phyloP scores from a whole-genome alignment of 2,797 vertebrate species.

The Protosalanx chinensis region DNA sequence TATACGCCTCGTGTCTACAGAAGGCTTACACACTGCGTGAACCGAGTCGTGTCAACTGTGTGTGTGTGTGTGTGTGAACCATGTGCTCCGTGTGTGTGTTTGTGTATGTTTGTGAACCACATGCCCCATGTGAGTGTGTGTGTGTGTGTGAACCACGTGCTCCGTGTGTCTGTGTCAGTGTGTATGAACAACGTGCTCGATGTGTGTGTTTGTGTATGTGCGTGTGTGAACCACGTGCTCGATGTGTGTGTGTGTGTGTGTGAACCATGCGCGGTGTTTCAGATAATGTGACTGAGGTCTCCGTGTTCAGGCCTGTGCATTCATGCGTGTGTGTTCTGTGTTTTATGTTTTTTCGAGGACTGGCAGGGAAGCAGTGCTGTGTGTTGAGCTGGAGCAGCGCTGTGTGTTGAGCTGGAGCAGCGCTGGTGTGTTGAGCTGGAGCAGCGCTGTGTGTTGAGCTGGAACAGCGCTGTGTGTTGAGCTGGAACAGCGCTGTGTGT shows the following conservation, averaged over 20 bases:
- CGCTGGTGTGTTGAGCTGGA: no score
- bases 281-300: background rate
- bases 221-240: no score
- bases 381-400: no score
- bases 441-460: conserved; percentile 27
- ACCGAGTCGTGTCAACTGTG: no score
- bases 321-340: conserved; percentile 9
- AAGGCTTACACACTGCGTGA: conserved; percentile 5
- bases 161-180: conserved; percentile 22
- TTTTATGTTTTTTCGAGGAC: conserved; percentile 19
- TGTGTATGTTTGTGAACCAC: conserved; percentile 4
- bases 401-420: conserved; percentile 32
- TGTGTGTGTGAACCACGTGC: background rate
- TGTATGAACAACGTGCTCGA: background rate
- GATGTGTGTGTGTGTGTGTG: conserved; percentile 40
- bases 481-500: conserved; percentile 19
- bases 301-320: background rate
- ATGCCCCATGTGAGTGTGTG: conserved; percentile 5
- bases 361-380: no score
- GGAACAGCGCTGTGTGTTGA: conserved; percentile 24
- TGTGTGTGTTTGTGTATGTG: conserved; percentile 9
- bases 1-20: conserved; percentile 49
- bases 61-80: no score
- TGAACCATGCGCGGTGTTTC: background rate
- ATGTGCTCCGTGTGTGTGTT: conserved; percentile 30